Evolutionary conservation across 2,797 vertebrate species (phyloP).

Genomic region (Acrocephalus scirpaceus): DNA sequence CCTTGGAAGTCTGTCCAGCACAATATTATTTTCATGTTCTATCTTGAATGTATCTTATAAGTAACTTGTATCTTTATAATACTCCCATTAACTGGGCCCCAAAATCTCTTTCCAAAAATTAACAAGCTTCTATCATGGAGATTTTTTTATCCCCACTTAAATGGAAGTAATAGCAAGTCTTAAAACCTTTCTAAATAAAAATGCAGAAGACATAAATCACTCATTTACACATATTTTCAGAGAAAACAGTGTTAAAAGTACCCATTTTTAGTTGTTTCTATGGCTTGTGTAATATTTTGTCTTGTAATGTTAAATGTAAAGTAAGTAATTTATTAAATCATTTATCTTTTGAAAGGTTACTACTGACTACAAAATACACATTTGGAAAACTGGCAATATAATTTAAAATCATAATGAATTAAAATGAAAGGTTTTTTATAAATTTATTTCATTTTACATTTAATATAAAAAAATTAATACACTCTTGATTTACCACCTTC

Average conservation of each 20-base stretch:
- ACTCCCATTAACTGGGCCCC: not conserved
- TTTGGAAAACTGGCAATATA: constrained; percentile 23
- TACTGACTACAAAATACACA: not conserved
- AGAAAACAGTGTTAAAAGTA: not conserved
- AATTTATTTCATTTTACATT: not conserved
- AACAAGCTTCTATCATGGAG: not conserved
- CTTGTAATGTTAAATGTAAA: not conserved
- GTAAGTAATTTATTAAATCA: constrained; percentile 34
- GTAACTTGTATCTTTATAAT: not conserved
- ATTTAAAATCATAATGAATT: constrained; percentile 1
- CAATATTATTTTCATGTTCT: constrained; percentile 17
- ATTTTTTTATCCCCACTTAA: not conserved
- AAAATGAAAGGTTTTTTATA: not conserved
- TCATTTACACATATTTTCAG: not conserved
- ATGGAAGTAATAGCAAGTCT: constrained; percentile 23
- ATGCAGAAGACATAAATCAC: not conserved
- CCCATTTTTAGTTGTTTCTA: not conserved
- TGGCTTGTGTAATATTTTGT: not conserved
- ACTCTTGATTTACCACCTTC: not conserved
- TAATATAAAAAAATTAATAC: not conserved
- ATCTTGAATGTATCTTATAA: not conserved
- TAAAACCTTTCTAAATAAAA: not conserved
- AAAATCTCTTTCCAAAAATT: not conserved
- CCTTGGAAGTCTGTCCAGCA: not conserved
- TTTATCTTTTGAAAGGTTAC: constrained; percentile 36